Evolutionary conservation across 2,888 invertebrate species (phyloP), one percentile per base, ranked within the genome.

Genomic region (Schrankia costaestrigalis): DNA sequence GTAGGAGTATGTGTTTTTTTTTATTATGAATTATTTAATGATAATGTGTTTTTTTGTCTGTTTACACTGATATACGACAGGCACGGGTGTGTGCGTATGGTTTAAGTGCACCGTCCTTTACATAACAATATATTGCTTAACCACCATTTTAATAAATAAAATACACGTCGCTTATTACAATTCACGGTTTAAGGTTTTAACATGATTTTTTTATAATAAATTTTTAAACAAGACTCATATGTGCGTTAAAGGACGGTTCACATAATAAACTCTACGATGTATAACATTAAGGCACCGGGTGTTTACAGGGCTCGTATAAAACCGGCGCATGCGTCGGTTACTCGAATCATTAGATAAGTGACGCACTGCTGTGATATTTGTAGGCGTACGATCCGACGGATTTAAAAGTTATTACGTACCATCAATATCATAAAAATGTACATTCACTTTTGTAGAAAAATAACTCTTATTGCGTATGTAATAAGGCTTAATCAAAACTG

Each of bases 1-100:
- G 73, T 84, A 84, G 83, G 83, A 69, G 76, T 74, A 84, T 71
- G 71, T 71, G 71, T 81, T 78, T 80, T n/a, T n/a, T 76, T 78
- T 76, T 68, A 71, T 67, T 74, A 75, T 78, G 59, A 52, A 77
- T 77, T 75, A 75, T 79, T 79, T 79, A 75, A 74, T 70, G 52
- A 66, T 75, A 72, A 38, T 41, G 63, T 67, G 71, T 72, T 59
- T 78, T 25, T 25, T 68, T 72, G 72, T 75, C 71, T 71, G 77
- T 79, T 71, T 73, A 72, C 66, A 72, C 56, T 71, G 65, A 60
- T 63, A 66, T 57, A 66, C 61, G 67, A 58, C 55, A 52, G 71
- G 70, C 70, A 63, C 68, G 72, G 63, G 65, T 60, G 69, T 56
- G 64, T 61, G 63, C 59, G 51, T 29, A 27, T 21, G 11, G 14